Percentiles rank a stretch among this genome's conserved stretches.
Evolutionary conservation across 2,888 invertebrate genomes (phyloP).

Genomic region (Eurytoma californica): DNA sequence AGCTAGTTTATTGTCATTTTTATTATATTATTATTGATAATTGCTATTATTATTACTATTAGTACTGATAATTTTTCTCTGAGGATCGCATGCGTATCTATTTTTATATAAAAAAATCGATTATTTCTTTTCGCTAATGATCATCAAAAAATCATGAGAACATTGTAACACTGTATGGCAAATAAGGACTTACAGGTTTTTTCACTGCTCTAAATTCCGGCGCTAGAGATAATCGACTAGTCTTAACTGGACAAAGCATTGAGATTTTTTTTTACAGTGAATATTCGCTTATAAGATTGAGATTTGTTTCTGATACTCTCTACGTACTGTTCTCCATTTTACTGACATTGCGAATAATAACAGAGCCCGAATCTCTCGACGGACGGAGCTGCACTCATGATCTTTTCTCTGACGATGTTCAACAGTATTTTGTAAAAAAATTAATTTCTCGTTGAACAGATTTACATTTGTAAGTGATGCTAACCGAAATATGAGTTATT

Average conservation of each 20-base stretch:
- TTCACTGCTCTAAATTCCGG: slow-evolving; percentile 58
- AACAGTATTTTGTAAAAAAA: no score
- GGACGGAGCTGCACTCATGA: slow-evolving; percentile 44
- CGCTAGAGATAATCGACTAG: slow-evolving; percentile 71
- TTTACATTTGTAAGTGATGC: no score
- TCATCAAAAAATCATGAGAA: slow-evolving; percentile 36
- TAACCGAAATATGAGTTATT: no score
- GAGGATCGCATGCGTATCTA: slow-evolving; percentile 52
- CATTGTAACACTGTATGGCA: slow-evolving; percentile 59
- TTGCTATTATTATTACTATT: slow-evolving; percentile 60
- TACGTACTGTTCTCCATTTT: slow-evolving; percentile 54
- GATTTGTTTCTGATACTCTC: slow-evolving; percentile 60
- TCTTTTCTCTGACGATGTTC: no score
- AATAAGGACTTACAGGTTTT: slow-evolving; percentile 62
- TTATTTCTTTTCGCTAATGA: slow-evolving; percentile 47
- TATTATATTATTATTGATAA: slow-evolving; percentile 59
- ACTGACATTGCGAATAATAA: slow-evolving; percentile 25
- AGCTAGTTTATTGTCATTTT: slow-evolving; percentile 58
- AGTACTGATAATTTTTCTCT: slow-evolving; percentile 50
- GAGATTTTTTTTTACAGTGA: slow-evolving; percentile 67
- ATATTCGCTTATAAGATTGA: slow-evolving; percentile 64
- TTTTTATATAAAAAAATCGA: slow-evolving; percentile 41
- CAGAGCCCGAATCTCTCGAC: slow-evolving; percentile 39
- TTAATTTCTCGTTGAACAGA: no score
- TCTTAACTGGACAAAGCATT: slow-evolving; percentile 72